phyloP scores from a whole-genome alignment of 2,888 invertebrate genomes.

The Elmis aenea region DNA sequence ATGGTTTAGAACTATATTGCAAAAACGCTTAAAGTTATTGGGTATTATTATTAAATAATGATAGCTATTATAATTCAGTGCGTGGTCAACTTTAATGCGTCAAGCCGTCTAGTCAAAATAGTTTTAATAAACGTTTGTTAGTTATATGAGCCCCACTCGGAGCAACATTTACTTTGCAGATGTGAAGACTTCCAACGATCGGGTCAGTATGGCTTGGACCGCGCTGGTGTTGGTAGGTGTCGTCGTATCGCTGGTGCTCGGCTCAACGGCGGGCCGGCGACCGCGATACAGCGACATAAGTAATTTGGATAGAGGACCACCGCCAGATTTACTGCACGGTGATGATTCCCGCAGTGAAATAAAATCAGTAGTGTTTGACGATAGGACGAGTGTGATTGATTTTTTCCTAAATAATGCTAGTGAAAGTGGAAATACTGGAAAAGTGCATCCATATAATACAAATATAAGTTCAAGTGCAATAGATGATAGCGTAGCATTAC shows the following conservation, averaged over 20 bases:
- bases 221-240: slow-evolving; percentile 33
- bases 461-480: slow-evolving; percentile 6
- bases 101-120: not conserved
- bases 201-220: slow-evolving; percentile 41
- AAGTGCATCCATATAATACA: slow-evolving; percentile 1
- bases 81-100: not conserved
- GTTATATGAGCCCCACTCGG: slow-evolving; percentile 9
- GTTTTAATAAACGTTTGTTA: too few species aligned
- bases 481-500: not conserved
- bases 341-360: not conserved
- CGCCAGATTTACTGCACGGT: slow-evolving; percentile 3
- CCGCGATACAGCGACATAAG: slow-evolving; percentile 27
- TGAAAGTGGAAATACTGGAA: not conserved
- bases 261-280: slow-evolving; percentile 32
- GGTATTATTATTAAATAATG: too few species aligned
- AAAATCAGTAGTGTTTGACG: slow-evolving; percentile 11
- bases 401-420: not conserved
- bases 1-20: too few species aligned
- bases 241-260: slow-evolving; percentile 29
- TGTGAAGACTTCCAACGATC: slow-evolving; percentile 16
- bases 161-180: slow-evolving; percentile 12
- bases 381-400: not conserved
- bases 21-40: too few species aligned
- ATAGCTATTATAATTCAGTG: too few species aligned
- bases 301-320: slow-evolving; percentile 36